Base-by-base conservation (phyloP, 2,888 invertebrate species). In the Stenichneumon culpator region DNA sequence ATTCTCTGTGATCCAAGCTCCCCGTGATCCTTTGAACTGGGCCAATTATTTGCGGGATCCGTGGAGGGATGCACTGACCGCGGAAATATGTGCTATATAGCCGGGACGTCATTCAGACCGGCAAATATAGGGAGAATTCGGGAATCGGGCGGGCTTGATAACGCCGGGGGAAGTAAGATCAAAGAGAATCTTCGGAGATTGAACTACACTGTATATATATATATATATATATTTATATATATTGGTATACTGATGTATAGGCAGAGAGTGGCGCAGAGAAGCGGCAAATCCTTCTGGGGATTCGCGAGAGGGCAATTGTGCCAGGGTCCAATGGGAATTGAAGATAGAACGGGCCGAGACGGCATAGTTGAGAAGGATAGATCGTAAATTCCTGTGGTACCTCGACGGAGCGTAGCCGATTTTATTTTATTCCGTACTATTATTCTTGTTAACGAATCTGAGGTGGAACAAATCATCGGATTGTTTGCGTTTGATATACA, bases 141-240 rank as follows among this genome's bases (percentile, higher is more conserved):
- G 60, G 47, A 73, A 60, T 72, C 52, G 79, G 39, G 47, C 39
- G 52, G 78, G 44, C 52, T 83, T 88, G 80, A 83, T 86, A 88
- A 87, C 79, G 83, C 83, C 83, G 39, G 77, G 86, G 44, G 79
- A 32, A 75, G 80, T 83, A 68, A 82, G 87, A 84, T 90, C 87
- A 87, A 89, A 88, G 89, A 67, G 57, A 52, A 67, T 72, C 36
- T 67, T 60, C 47, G 69, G 60, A 88, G 83, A 90, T 88, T 86
- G 86, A 85, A 88, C 78, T 69, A 14, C 25, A 3, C 28, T 39
- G 3, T 54, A 25, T 54, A 79, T 70, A 73, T 39, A 72, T 19
- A 57, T 39, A 22, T 7, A 25, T 39, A 54, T 44, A 44, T 60
- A 73, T 14, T 16, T 25, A 32, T 60, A 6, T 54, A 11, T 68